Percentiles rank a stretch among this genome's conserved stretches.
Evolutionary conservation across 2,888 invertebrate species (phyloP).

Genomic region (Lochmaea crataegi): DNA sequence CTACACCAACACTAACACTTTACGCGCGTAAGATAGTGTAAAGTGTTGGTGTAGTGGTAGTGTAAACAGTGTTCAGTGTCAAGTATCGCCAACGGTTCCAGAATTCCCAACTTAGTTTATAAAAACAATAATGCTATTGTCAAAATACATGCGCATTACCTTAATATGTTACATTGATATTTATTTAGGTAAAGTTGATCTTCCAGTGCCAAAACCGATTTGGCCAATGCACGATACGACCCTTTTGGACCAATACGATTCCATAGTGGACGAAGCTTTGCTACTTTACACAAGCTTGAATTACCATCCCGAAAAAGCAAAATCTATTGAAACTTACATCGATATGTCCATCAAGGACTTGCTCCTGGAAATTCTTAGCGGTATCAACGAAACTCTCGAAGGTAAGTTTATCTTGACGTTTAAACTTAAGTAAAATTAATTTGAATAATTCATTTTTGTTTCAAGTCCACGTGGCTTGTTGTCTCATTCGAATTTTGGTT

Average conservation of each 20-base stretch:
- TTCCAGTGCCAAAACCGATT: slow-evolving; percentile 63
- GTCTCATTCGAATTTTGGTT: too few species aligned
- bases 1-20: too few species aligned
- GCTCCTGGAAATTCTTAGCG: slow-evolving; percentile 62
- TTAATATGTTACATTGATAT: too few species aligned
- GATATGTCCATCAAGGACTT: slow-evolving; percentile 61
- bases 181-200: slow-evolving; percentile 58
- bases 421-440: background rate
- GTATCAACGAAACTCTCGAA: slow-evolving; percentile 62
- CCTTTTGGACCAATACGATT: slow-evolving; percentile 56
- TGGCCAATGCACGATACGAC: slow-evolving; percentile 60
- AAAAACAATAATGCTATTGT: too few species aligned
- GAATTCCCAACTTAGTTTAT: too few species aligned
- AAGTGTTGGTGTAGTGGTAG: too few species aligned
- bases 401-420: slow-evolving; percentile 46
- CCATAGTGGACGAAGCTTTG: slow-evolving; percentile 62
- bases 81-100: too few species aligned
- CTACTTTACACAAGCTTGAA: slow-evolving; percentile 62
- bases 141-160: too few species aligned
- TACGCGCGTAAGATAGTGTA: too few species aligned
- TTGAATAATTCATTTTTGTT: too few species aligned
- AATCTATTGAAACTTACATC: slow-evolving; percentile 45
- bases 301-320: slow-evolving; percentile 50
- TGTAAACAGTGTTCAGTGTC: too few species aligned
- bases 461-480: too few species aligned